phyloP scores from a whole-genome alignment of 2,888 invertebrate genomes.

The Drosophila stalkeri region DNA sequence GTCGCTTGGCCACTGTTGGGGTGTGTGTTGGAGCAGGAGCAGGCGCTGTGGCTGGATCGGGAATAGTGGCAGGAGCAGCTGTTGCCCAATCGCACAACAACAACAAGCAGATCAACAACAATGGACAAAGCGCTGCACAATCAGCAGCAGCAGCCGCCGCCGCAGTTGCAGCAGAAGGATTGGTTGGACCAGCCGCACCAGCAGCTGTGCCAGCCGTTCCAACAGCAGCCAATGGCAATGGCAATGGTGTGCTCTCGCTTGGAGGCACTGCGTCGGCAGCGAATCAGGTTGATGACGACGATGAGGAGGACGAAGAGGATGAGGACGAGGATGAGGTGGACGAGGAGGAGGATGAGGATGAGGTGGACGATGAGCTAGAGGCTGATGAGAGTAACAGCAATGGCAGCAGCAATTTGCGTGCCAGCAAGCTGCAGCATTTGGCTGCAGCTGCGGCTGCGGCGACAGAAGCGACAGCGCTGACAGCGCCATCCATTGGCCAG shows the following conservation, averaged over 20 bases:
- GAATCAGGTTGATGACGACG: constrained; percentile 36
- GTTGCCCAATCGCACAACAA: constrained; percentile 28
- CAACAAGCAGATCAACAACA: constrained; percentile 49
- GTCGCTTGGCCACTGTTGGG: constrained; percentile 19
- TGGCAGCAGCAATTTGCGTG: constrained; percentile 64
- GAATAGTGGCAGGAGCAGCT: neutral
- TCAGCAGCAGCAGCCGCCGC: constrained; percentile 19
- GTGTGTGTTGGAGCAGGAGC: neutral
- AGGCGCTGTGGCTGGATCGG: constrained; percentile 2
- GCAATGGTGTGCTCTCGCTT: constrained; percentile 40
- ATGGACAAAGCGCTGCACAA: constrained; percentile 40
- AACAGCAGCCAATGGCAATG: constrained; percentile 69
- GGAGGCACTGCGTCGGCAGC: constrained; percentile 15
- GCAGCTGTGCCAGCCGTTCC: neutral
- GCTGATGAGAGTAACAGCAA: constrained; percentile 76
- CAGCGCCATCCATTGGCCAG: constrained; percentile 66
- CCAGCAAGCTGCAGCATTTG: constrained; percentile 66
- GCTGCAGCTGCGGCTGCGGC: constrained; percentile 52
- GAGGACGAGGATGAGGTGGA: constrained; percentile 48
- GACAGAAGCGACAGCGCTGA: constrained; percentile 22
- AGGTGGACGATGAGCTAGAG: constrained; percentile 70
- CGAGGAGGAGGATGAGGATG: constrained; percentile 66
- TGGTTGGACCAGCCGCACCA: constrained; percentile 12
- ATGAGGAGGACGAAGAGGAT: constrained; percentile 49
- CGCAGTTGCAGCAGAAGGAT: neutral